These are phyloP conservation scores for Zaprionus lineosus DNA, from an alignment of 2,888 invertebrate species.

Conservation along the genomic window DNA sequence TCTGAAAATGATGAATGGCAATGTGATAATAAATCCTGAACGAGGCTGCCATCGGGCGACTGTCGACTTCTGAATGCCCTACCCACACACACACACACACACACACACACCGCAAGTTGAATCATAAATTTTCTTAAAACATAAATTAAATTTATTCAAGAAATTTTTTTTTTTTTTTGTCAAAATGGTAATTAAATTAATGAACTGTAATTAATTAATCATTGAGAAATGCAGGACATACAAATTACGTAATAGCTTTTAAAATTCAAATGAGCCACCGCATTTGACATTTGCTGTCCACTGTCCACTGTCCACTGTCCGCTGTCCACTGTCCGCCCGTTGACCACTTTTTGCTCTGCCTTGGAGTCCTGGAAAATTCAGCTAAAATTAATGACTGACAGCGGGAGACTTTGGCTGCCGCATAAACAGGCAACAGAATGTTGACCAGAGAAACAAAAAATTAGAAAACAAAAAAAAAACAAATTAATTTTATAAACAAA, in stretches of 20 bases:
- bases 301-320: constrained; percentile 35
- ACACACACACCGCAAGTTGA: too few species aligned
- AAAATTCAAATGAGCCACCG: constrained; percentile 6
- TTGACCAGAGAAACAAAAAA: constrained; percentile 1
- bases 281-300: constrained; percentile 26
- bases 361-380: constrained; percentile 21
- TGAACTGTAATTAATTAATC: neutral
- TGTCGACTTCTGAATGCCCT: constrained; percentile 16
- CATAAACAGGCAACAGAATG: constrained; percentile 22
- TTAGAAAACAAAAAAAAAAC: neutral
- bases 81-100: too few species aligned
- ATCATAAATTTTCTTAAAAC: too few species aligned
- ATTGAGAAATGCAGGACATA: neutral
- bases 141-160: too few species aligned
- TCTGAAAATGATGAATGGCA: constrained; percentile 31
- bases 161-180: too few species aligned
- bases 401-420: constrained; percentile 21
- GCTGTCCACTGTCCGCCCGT: constrained; percentile 19
- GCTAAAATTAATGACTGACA: constrained; percentile 44
- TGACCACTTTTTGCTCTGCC: constrained; percentile 40
- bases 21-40: constrained; percentile 23
- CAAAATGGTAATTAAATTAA: neutral
- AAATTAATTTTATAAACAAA: neutral
- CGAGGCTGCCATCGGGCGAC: too few species aligned
- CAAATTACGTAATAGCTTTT: neutral